Conservation (phyloP, 2,888 invertebrate genomes). For the Dryocosmus kuriphilus region DNA sequence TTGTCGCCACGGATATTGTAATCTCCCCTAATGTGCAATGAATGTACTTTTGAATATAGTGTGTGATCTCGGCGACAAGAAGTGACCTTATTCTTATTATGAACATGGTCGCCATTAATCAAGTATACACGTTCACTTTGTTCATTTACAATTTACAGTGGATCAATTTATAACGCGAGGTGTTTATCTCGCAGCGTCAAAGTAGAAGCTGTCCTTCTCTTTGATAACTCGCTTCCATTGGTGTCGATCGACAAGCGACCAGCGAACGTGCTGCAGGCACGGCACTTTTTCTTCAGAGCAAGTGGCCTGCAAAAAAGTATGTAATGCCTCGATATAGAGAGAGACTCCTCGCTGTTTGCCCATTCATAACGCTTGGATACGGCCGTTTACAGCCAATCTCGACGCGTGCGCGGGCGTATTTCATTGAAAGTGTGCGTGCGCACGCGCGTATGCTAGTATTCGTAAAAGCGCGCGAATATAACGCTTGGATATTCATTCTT, state of each 20-base stretch:
- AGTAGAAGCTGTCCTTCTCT: constrained; percentile 13
- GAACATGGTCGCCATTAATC: background rate
- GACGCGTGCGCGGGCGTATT: constrained; percentile 60
- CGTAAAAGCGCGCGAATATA: background rate
- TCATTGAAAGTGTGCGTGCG: constrained; percentile 28
- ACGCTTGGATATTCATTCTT: background rate
- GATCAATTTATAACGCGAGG: background rate
- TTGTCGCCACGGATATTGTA: no score
- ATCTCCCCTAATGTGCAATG: constrained; percentile 2
- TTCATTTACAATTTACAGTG: background rate
- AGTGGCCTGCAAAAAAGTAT: constrained; percentile 55
- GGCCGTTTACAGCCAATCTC: constrained; percentile 60
- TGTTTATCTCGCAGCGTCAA: background rate
- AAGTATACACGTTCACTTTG: constrained; percentile 12
- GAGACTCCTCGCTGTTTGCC: constrained; percentile 51
- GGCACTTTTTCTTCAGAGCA: constrained; percentile 3
- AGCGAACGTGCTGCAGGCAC: background rate
- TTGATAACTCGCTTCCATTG: constrained; percentile 5
- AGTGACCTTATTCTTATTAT: constrained; percentile 12
- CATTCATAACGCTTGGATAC: constrained; percentile 51
- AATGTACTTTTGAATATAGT: background rate
- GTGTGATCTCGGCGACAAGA: background rate
- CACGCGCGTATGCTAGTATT: background rate
- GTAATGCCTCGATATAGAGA: constrained; percentile 48
- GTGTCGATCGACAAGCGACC: constrained; percentile 1